Base-by-base conservation (phyloP, 1,140 invertebrate genomes). In the Triops cancriformis region DNA sequence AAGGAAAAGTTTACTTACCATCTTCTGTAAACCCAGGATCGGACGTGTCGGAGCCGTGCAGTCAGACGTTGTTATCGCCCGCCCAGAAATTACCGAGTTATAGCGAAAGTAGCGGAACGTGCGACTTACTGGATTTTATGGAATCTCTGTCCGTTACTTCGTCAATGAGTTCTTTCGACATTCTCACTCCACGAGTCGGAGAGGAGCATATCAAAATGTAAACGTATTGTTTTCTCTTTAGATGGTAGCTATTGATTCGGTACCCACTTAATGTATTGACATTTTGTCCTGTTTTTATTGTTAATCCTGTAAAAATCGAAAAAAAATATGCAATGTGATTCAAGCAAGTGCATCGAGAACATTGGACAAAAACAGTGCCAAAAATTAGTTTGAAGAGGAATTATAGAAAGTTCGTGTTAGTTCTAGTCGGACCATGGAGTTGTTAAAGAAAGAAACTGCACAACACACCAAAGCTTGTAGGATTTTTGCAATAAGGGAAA, bases 341-440 rank as follows among this genome's bases (percentile, higher is more conserved):
- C 14, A n/a, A 64, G n/a, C 23, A 64, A 37, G 51, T 64, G 51
- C 51, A 64, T 64, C n/a, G 51, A 1, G 23, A 64, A 64, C 51
- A 10, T 64, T 64, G 51, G 51, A 64, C 11, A 64, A n/a, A 64
- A 64, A 64, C 51, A 64, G 51, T 64, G 51, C 51, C 51, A 64
- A 64, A 64, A 23, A 64, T 5, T 64, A 64, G 51, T 64, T n/a
- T n/a, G 14, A 14, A 14, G 51, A 64, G 23, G n/a, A 23, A 64
- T 64, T 64, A 6, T 64, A 23, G 51, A 23, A n/a, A 64, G 51
- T 23, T 64, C 51, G 51, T 37, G 31, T 64, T 64, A 64, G 51
- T 11, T 64, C 51, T 64, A 64, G 51, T 64, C 51, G 14, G n/a
- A 64, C 23, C 10, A 18, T 64, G 51, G 51, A 23, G 2, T 64